These are phyloP conservation scores for Pandemis corylana DNA, from an alignment of 2,888 invertebrate species.

Conservation along the genomic window DNA sequence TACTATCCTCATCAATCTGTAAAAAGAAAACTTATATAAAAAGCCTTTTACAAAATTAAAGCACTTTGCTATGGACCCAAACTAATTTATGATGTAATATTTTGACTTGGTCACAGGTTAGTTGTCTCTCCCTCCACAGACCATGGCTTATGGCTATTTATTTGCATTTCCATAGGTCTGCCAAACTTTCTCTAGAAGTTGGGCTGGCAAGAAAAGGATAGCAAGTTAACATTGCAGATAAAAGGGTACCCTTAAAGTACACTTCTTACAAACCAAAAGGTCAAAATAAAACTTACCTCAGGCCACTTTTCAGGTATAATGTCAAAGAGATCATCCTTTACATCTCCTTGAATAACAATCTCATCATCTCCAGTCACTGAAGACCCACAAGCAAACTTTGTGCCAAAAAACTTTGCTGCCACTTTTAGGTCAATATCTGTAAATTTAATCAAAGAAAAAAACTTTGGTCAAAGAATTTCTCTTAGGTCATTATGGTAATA, in stretches of 20 bases:
- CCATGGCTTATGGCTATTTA: neutral
- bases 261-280: no score
- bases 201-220: neutral
- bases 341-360: slow-evolving; percentile 99
- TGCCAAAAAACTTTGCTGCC: slow-evolving; percentile 98
- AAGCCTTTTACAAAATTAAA: neutral
- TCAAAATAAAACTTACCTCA: slow-evolving; percentile 84
- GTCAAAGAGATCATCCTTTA: slow-evolving; percentile 99
- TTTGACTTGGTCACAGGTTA: no score
- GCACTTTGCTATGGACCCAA: neutral
- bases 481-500: no score
- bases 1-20: slow-evolving; percentile 95
- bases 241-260: neutral
- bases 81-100: neutral
- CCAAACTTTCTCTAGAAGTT: neutral
- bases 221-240: neutral
- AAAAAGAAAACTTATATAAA: slow-evolving; percentile 53
- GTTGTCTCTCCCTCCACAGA: no score
- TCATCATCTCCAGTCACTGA: slow-evolving; percentile 99
- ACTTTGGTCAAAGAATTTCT: no score
- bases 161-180: neutral
- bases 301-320: slow-evolving; percentile 99
- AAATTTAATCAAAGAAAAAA: slow-evolving; percentile 14
- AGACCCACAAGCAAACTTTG: slow-evolving; percentile 99
- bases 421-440: slow-evolving; percentile 98